A percentile compares a stretch with the other conserved stretches of the same genome.
phyloP scores from a whole-genome alignment of 1,140 invertebrate species.

The Alviniconcha marisindica region DNA sequence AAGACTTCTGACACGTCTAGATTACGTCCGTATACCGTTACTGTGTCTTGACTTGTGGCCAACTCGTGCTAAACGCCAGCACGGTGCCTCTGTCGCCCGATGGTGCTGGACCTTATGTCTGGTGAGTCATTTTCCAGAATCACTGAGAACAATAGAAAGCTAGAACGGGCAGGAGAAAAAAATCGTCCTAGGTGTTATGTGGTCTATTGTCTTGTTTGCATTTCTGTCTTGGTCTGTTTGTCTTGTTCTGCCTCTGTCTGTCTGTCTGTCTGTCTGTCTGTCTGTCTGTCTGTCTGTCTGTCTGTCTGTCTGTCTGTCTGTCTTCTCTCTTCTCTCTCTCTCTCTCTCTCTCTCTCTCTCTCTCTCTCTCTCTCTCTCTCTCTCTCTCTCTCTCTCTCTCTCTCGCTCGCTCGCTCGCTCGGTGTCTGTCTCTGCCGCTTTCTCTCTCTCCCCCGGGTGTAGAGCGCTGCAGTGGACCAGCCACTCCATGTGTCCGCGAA shows the following conservation, averaged over 20 bases:
- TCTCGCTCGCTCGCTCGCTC: neutral
- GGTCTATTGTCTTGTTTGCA: neutral
- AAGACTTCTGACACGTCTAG: too few species aligned
- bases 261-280: neutral
- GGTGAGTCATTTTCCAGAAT: too few species aligned
- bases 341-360: conserved; percentile 3
- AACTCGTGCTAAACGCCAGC: too few species aligned
- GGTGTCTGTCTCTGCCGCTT: conserved; percentile 12
- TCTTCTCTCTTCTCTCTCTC: neutral
- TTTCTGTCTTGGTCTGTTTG: neutral
- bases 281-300: neutral
- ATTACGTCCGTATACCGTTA: too few species aligned
- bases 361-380: conserved; percentile 30
- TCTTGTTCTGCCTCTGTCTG: neutral
- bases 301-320: neutral
- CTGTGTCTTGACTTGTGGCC: too few species aligned
- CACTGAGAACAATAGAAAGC: too few species aligned
- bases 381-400: neutral
- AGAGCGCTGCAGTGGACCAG: too few species aligned
- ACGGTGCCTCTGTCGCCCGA: too few species aligned
- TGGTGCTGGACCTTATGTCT: too few species aligned
- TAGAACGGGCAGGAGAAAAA: too few species aligned
- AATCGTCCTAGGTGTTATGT: neutral
- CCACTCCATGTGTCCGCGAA: too few species aligned
- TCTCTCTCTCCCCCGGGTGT: conserved; percentile 17